Base-by-base conservation (phyloP, 2,113 vertebrate genomes). In the Hypomesus transpacificus region DNA sequence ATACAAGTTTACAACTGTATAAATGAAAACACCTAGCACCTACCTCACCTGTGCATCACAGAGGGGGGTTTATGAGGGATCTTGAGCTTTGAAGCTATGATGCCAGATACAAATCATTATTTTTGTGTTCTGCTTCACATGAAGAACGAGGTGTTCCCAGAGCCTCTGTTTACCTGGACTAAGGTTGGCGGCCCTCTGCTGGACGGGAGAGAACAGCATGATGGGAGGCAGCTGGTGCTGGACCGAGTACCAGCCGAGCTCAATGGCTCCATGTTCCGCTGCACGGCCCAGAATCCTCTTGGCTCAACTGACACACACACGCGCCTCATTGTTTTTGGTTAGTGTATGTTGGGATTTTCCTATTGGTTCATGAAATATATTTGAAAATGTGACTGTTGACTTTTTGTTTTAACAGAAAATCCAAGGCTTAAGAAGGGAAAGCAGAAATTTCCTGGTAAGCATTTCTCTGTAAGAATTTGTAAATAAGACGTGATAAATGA, bases 261-360 rank as follows among this genome's bases (percentile, higher is more conserved):
- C 65, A 96, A 96, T 0, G 94, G 95, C 66, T 93, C 94, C 81
- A 94, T 95, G 94, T 95, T 92, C 75, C 94, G 94, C 80, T 96
- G 95, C 88, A 94, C 93, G 0, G 94, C 94, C 17, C 94, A 96
- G 91, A 96, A 96, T 78, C 93, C 94, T 0, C 85, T 96, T 78
- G 95, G 94, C 52, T 93, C 94, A 78, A 95, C 94, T 0, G 94
- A 95, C 87, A 94, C 94, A 0, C 94, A 96, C 87, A 93, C 92
- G 1, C 88, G 94, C 59, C 94, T 96, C 84, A 95, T 95, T 2
- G 91, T 96, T 46, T 96, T 95, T 0, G 94, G 95, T 95, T 90
- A 0, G 74, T 76, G 22, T 66, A 16, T 39, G 24, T 56, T 14
- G 70, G 22, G n/a, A 56, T 14, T 52, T 31, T 52, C 26, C 14